A percentile compares a stretch with the other conserved stretches of the same genome.
Evolutionary conservation across 2,113 vertebrate genomes (phyloP).

Genomic region (Rhizomys pruinosus): DNA sequence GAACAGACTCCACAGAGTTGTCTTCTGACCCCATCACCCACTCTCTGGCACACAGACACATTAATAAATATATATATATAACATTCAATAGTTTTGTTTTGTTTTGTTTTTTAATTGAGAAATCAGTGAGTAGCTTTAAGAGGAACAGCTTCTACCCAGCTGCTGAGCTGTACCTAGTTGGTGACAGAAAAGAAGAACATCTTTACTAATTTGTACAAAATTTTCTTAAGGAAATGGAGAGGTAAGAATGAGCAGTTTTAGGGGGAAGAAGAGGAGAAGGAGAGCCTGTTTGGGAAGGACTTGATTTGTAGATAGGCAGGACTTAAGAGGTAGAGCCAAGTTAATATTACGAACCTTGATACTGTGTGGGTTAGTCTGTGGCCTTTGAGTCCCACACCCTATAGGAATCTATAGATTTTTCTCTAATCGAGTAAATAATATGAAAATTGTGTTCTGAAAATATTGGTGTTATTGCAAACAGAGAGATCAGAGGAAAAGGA

Average conservation of each 20-base stretch:
- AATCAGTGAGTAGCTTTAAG: not conserved
- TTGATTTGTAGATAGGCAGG: rapidly evolving
- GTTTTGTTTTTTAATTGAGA: no score
- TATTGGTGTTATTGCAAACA: not conserved
- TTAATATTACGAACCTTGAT: not conserved
- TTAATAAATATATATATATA: no score
- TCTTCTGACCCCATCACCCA: not conserved
- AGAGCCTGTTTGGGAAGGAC: not conserved
- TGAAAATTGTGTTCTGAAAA: slow-evolving; percentile 17
- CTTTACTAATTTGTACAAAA: not conserved
- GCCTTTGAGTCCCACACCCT: not conserved
- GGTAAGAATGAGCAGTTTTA: no score
- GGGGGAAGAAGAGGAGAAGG: not conserved
- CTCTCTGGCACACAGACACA: not conserved
- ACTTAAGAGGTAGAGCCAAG: not conserved
- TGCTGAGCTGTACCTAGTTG: not conserved
- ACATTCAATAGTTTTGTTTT: no score
- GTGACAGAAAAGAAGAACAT: not conserved
- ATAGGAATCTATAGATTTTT: not conserved
- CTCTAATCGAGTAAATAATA: not conserved
- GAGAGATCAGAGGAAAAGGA: not conserved
- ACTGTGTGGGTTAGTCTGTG: not conserved
- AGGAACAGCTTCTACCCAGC: not conserved
- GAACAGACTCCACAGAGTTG: not conserved
- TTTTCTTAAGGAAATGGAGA: not conserved